phyloP scores from a whole-genome alignment of 1,140 invertebrate species.

The Dreissena rostriformis region DNA sequence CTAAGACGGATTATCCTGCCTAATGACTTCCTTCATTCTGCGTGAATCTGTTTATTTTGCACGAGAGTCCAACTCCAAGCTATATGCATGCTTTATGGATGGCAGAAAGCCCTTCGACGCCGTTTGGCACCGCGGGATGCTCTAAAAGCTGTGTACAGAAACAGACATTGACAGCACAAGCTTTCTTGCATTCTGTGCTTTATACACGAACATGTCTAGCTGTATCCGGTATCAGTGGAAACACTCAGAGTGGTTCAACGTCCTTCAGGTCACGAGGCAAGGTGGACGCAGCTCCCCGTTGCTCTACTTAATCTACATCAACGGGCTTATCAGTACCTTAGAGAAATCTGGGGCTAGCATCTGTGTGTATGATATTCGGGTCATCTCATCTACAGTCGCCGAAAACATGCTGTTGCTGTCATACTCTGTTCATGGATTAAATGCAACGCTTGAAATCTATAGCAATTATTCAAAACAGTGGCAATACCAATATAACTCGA shows the following conservation, averaged over 20 bases:
- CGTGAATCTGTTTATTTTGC: not conserved
- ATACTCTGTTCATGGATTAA: not conserved
- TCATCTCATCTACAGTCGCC: not conserved
- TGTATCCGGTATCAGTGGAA: not conserved
- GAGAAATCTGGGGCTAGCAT: not conserved
- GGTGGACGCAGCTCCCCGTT: conserved; percentile 15
- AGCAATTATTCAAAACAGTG: not conserved
- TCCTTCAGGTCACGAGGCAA: conserved; percentile 15
- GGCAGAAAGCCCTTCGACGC: conserved; percentile 14
- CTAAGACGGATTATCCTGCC: not conserved
- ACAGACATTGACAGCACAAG: conserved; percentile 6
- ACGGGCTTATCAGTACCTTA: conserved; percentile 18
- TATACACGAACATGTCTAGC: conserved; percentile 12
- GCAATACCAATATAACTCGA: not conserved
- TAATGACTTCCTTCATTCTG: conserved; percentile 11
- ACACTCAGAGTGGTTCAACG: not conserved
- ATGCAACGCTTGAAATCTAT: not conserved
- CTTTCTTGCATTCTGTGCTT: not conserved
- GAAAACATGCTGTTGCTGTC: not conserved
- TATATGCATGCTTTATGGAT: conserved; percentile 17
- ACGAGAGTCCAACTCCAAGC: conserved; percentile 14
- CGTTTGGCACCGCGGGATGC: conserved; percentile 20
- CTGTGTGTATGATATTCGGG: not conserved
- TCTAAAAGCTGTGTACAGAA: conserved; percentile 10
- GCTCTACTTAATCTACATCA: conserved; percentile 8